Evolutionary conservation across 1,140 invertebrate genomes (phyloP).

Genomic region (Rhopalosiphum maidis): DNA sequence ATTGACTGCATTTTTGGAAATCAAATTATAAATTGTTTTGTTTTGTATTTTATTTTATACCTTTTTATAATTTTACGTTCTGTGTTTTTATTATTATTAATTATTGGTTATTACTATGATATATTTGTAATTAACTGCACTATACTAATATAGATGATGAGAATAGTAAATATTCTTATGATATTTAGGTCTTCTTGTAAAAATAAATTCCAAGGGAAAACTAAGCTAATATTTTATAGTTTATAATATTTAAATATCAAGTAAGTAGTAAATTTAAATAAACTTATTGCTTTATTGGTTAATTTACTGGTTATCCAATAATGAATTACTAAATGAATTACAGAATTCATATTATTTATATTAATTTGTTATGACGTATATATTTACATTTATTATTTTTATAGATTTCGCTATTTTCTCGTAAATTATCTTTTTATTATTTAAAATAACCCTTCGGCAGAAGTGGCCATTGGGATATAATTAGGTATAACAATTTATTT

Average conservation of each 20-base stretch:
- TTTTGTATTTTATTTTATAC: not conserved
- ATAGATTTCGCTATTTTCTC: too few relatives aligned
- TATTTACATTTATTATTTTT: too few relatives aligned
- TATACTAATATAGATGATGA: not conserved
- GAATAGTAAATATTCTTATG: not conserved
- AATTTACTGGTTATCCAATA: too few relatives aligned
- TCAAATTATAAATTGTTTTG: not conserved
- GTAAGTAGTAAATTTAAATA: not conserved
- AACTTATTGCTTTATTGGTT: not conserved
- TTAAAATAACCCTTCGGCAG: too few relatives aligned
- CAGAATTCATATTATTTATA: too few relatives aligned
- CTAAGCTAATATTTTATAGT: not conserved
- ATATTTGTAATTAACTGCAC: not conserved
- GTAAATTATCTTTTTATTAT: too few relatives aligned
- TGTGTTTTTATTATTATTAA: not conserved
- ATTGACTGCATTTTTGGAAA: constrained; percentile 34
- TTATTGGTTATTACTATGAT: not conserved
- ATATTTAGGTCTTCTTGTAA: not conserved
- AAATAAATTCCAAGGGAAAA: not conserved
- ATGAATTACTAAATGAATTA: too few relatives aligned
- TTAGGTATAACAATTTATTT: too few relatives aligned
- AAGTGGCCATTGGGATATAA: too few relatives aligned
- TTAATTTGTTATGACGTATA: too few relatives aligned
- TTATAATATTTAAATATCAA: not conserved
- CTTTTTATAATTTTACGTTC: not conserved